These are phyloP conservation scores for Drosophila cognata DNA, from an alignment of 2,888 invertebrate species.

Conservation along the genomic window DNA sequence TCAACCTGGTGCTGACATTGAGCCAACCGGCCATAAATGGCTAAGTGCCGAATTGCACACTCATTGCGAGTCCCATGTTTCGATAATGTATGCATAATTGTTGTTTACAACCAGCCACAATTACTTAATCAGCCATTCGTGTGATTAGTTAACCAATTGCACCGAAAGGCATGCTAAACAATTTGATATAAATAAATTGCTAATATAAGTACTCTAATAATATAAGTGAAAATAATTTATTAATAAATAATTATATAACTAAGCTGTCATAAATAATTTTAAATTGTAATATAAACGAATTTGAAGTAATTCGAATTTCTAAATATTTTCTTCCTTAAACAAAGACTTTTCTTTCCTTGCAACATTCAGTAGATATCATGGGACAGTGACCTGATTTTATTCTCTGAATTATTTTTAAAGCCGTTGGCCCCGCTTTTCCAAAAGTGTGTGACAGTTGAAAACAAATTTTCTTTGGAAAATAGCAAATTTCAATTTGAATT, in stretches of 20 bases:
- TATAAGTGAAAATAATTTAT: not conserved
- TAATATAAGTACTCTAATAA: not conserved
- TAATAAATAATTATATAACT: not conserved
- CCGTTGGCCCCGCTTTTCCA: constrained; percentile 6
- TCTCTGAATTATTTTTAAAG: not conserved
- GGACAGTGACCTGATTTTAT: not conserved
- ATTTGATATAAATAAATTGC: not conserved
- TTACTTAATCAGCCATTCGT: constrained; percentile 27
- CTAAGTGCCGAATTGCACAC: constrained; percentile 72
- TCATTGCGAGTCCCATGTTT: constrained; percentile 39
- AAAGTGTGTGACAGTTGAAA: constrained; percentile 47
- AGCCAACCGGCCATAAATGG: constrained; percentile 42
- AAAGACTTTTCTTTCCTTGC: not conserved
- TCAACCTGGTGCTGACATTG: constrained; percentile 3
- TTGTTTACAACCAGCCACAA: constrained; percentile 48
- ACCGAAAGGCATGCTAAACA: constrained; percentile 10
- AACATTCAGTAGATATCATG: not conserved
- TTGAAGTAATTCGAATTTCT: not conserved
- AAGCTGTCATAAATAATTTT: not conserved
- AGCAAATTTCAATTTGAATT: constrained; percentile 71
- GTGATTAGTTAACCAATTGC: constrained; percentile 16
- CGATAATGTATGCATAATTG: constrained; percentile 74
- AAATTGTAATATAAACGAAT: not conserved
- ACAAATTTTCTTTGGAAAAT: constrained; percentile 42
- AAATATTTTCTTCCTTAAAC: not conserved